A percentile compares a stretch with the other conserved stretches of the same genome.
These are phyloP conservation scores for Cetoscarus ocellatus DNA, from an alignment of 2,797 vertebrate genomes.

Conservation along the genomic window DNA sequence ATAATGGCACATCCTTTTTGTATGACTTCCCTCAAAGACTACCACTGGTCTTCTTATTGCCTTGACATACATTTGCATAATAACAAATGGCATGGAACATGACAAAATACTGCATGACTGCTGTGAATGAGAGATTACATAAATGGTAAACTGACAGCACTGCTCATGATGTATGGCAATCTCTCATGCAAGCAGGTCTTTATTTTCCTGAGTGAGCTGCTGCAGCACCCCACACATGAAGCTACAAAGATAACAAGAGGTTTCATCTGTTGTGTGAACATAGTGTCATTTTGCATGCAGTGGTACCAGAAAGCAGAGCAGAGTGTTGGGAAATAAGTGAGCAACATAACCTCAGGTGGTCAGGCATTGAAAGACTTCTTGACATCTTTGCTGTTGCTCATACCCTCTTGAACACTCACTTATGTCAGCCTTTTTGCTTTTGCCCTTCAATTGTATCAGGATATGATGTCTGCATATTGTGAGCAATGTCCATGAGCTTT, in stretches of 20 bases:
- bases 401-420: neutral
- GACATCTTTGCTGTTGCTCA: neutral
- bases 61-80: neutral
- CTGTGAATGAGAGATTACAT: neutral
- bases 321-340: conserved; percentile 8
- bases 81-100: neutral
- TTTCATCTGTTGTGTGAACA: conserved; percentile 10
- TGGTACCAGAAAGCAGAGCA: conserved; percentile 4
- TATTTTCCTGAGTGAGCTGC: conserved; percentile 9
- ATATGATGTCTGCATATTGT: neutral
- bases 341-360: neutral
- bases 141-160: neutral
- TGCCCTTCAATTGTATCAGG: neutral
- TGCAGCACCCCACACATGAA: neutral
- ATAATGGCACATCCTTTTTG: no score
- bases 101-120: neutral
- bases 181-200: conserved; percentile 3
- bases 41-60: no score
- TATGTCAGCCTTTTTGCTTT: neutral
- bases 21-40: no score
- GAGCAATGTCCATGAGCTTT: conserved; percentile 1
- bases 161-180: conserved; percentile 5
- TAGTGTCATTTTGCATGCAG: conserved; percentile 7
- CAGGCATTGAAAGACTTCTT: neutral
- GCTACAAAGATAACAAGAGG: neutral